phyloP scores from a whole-genome alignment of 2,888 invertebrate species.

The Abrostola tripartita region DNA sequence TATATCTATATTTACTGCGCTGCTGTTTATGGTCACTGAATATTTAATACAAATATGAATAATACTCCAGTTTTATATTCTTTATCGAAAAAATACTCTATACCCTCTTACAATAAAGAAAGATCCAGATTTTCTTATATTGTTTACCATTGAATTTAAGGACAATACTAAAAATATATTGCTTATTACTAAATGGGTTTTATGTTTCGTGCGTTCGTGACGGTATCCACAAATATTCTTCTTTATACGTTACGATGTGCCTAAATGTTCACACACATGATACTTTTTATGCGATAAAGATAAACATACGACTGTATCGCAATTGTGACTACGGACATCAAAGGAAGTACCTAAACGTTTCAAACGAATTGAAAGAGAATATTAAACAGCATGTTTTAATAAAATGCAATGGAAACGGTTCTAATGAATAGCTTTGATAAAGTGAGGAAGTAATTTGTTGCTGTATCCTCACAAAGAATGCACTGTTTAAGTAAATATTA shows the following conservation, averaged over 20 bases:
- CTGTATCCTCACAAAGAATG: constrained; percentile 27
- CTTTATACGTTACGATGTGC: constrained; percentile 32
- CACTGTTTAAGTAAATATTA: constrained; percentile 57
- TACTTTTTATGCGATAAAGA: constrained; percentile 40
- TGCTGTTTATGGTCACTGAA: constrained; percentile 10
- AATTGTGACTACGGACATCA: constrained; percentile 13
- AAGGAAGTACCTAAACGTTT: constrained; percentile 29
- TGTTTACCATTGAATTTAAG: constrained; percentile 32
- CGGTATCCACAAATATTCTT: constrained; percentile 39
- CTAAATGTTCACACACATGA: constrained; percentile 29
- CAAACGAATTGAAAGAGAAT: constrained; percentile 17
- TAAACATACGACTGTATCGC: constrained; percentile 38
- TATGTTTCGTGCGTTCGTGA: constrained; percentile 20
- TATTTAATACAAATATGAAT: neutral
- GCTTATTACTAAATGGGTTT: constrained; percentile 29
- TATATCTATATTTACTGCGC: constrained; percentile 33
- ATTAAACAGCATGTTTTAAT: constrained; percentile 19
- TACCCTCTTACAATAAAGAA: neutral
- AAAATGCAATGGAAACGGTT: constrained; percentile 15
- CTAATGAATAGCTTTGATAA: constrained; percentile 28
- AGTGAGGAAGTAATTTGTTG: constrained; percentile 25
- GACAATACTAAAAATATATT: constrained; percentile 48
- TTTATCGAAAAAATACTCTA: neutral
- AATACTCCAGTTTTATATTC: neutral
- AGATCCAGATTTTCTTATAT: constrained; percentile 11